Evolutionary conservation across 1,140 invertebrate species (phyloP), one percentile per base, ranked within the genome.

Genomic region (Muscidifurax raptorellus): DNA sequence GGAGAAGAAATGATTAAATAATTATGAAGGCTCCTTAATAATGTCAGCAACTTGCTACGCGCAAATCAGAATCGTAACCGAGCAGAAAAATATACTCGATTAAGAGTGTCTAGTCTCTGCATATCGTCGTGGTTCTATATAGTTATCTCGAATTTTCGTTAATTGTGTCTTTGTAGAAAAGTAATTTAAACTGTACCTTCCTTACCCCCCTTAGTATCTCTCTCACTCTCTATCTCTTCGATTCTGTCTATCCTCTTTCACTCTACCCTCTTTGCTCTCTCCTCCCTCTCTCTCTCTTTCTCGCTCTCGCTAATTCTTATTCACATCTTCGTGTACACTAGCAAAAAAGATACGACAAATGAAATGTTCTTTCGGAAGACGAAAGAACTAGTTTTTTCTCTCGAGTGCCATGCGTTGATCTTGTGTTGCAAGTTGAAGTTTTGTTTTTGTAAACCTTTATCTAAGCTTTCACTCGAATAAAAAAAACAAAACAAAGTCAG

Each of bases 51-150:
- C 59, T 85, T 85, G 84, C 84, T 85, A 82, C 80, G 84, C 84
- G 84, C 80, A 85, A 79, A 82, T 78, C 28, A 71, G 40, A 85
- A 82, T 78, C 74, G 67, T 85, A 82, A 78, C 66, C 79, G 82
- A 85, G 84, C 84, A 85, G 84, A 85, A 82, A 81, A 85, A 82
- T 82, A 79, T 85, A 85, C 84, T 78, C 80, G 80, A 72, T 82
- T 59, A 77, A 85, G 84, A 85, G 84, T 85, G 84, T 86, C 83
- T 85, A 84, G 82, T 86, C 82, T 85, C 83, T 86, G 82, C 83
- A 82, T 80, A 86, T 84, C 71, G 80, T 86, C 81, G 76, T 85
- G 84, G 85, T 86, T 83, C 81, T 83, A 83, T 83, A 83, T 82
- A 85, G 66, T 85, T 85, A 85, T 85, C 44, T 82, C 66, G 25